Evolutionary conservation across 2,113 vertebrate genomes (phyloP).

Genomic region (Cochlearius cochlearius): DNA sequence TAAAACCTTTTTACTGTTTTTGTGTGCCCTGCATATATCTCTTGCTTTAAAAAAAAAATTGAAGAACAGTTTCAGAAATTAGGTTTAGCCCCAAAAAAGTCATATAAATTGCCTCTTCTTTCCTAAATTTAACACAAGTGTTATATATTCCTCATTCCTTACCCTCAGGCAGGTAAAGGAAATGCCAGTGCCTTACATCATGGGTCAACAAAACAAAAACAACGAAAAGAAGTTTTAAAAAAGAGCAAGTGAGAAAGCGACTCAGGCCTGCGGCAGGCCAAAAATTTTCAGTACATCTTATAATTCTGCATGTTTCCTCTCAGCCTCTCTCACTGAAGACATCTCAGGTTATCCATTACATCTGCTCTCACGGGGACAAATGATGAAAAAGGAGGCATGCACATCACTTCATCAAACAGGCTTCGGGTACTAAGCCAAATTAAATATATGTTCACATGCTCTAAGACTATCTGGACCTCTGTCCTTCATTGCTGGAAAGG

Average conservation of each 20-base stretch:
- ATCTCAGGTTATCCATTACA: background rate
- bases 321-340: background rate
- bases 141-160: background rate
- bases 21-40: background rate
- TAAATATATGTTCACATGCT: background rate
- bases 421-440: background rate
- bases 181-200: background rate
- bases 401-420: background rate
- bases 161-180: background rate
- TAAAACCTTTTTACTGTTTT: conserved; percentile 31
- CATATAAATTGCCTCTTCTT: background rate
- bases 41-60: background rate
- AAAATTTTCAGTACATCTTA: background rate
- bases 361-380: background rate
- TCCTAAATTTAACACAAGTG: background rate
- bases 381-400: background rate
- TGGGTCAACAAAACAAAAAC: background rate
- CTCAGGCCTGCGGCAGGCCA: background rate
- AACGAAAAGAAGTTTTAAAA: background rate
- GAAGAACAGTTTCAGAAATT: conserved; percentile 10
- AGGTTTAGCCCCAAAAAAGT: background rate
- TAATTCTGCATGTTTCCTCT: background rate
- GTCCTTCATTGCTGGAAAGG: background rate
- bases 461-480: background rate
- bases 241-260: background rate